Percentiles rank a stretch among this genome's conserved stretches.
phyloP scores from a whole-genome alignment of 2,797 vertebrate species.

The Carduelis carduelis region DNA sequence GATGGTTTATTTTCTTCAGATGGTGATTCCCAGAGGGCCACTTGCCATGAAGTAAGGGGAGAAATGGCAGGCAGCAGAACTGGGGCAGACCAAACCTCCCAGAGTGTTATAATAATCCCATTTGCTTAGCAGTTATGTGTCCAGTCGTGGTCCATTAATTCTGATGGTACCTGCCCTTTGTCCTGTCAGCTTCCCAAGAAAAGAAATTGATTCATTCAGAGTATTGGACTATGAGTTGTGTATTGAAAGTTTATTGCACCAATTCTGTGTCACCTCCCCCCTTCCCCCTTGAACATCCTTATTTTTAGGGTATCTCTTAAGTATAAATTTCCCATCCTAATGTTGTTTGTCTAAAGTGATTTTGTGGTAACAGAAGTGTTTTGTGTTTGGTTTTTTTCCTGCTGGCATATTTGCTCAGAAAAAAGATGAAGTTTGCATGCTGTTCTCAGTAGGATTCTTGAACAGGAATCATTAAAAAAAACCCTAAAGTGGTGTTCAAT shows the following conservation, averaged over 20 bases:
- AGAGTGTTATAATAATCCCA: background rate
- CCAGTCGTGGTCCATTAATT: constrained; percentile 10
- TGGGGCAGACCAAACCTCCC: background rate
- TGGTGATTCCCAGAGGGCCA: background rate
- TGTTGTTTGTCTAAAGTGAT: background rate
- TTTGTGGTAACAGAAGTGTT: background rate
- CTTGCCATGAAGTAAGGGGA: background rate
- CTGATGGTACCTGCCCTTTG: background rate
- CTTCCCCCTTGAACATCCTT: background rate
- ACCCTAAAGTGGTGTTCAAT: background rate
- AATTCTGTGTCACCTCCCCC: background rate
- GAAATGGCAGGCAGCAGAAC: constrained; percentile 6
- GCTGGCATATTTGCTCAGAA: background rate
- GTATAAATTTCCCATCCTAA: background rate
- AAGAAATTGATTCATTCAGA: background rate
- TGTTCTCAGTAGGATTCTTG: background rate
- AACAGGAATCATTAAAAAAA: background rate
- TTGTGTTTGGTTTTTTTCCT: background rate
- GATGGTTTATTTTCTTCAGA: constrained; percentile 19
- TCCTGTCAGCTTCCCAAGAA: background rate
- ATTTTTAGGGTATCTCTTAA: background rate
- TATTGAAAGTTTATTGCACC: background rate
- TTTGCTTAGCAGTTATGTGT: constrained; percentile 22
- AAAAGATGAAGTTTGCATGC: background rate
- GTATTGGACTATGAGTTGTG: background rate